Percentiles rank a stretch among this genome's conserved stretches.
These are phyloP conservation scores for Eupeodes corollae DNA, from an alignment of 1,140 invertebrate genomes.

Conservation along the genomic window DNA sequence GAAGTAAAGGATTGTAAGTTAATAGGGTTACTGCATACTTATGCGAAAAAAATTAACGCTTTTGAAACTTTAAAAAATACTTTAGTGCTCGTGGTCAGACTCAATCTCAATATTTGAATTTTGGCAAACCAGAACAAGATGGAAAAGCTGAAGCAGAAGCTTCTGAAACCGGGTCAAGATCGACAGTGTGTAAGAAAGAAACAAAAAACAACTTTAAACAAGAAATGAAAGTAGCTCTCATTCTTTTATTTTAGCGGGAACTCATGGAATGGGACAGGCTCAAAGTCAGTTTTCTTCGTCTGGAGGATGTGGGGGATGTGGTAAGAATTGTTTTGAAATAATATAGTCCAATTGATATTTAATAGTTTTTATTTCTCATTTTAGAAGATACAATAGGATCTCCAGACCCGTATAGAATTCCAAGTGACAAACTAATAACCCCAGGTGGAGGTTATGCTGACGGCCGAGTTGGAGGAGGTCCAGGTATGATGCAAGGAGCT, in stretches of 20 bases:
- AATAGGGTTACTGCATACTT: neutral
- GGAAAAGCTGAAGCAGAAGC: slow-evolving; percentile 70
- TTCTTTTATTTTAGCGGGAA: slow-evolving; percentile 42
- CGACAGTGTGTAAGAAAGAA: slow-evolving; percentile 56
- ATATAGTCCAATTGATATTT: neutral
- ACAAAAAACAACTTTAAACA: neutral
- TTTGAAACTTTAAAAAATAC: neutral
- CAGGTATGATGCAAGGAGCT: neutral
- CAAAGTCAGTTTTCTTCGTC: slow-evolving; percentile 55
- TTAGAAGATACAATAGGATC: slow-evolving; percentile 2
- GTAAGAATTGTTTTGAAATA: slow-evolving; percentile 5
- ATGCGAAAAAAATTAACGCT: neutral
- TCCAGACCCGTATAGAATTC: slow-evolving; percentile 1
- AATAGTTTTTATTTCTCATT: neutral
- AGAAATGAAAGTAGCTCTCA: neutral
- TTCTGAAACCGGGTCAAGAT: slow-evolving; percentile 54
- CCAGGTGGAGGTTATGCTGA: no score
- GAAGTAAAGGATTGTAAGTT: slow-evolving; percentile 33
- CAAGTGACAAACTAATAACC: no score
- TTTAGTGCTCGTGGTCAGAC: slow-evolving; percentile 53
- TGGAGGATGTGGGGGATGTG: slow-evolving; percentile 42
- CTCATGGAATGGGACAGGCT: slow-evolving; percentile 66
- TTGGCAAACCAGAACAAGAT: slow-evolving; percentile 45
- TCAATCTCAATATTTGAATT: slow-evolving; percentile 67
- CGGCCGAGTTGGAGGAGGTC: neutral